Base-by-base conservation (phyloP, 1,140 invertebrate species). In the Armadillidium nasatum region DNA sequence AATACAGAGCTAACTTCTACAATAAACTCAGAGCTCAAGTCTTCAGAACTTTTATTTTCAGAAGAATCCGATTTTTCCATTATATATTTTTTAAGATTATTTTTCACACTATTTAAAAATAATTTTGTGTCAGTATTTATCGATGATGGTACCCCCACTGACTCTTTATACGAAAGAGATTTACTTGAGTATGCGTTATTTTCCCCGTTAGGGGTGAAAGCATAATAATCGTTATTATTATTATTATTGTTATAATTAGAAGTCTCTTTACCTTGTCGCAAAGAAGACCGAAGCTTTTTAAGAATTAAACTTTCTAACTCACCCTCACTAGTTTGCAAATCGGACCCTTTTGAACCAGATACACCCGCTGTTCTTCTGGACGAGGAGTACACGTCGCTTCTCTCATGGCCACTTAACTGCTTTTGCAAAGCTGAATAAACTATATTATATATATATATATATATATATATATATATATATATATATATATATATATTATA, bases 1-100 rank as follows among this genome's bases (percentile, higher is more conserved):
- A 95, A 85, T 0, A 92, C 92, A 67, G 88, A 88, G 80, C 92
- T 90, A 11, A 95, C 93, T 83, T 95, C 93, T 2, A 88, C 88
- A 23, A 94, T 87, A 0, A 94, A 87, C 10, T 86, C 79, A 15
- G 80, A 45, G 4, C 78, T 79, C 69, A 82, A 74, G 43, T 77
- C 78, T 67, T 60, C 46, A 60, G 60, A 19, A 69, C 74, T 70
- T 68, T 44, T 44, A 7, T 75, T 50, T 15, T n/a, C 76, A 79
- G 60, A 33, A 23, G 22, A 33, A 13, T 23, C 44, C 45, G 50
- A 60, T 60, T 60, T 19, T 19, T 60, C 50, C 50, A 60, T 60
- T 15, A 19, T 19, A 7, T 60, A 60, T 60, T 7, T 60, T 60
- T 7, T 60, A 60, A 15, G 19, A 60, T 13, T 60, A 19, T 60